phyloP scores from a whole-genome alignment of 2,113 vertebrate species.

The Sander lucioperca region DNA sequence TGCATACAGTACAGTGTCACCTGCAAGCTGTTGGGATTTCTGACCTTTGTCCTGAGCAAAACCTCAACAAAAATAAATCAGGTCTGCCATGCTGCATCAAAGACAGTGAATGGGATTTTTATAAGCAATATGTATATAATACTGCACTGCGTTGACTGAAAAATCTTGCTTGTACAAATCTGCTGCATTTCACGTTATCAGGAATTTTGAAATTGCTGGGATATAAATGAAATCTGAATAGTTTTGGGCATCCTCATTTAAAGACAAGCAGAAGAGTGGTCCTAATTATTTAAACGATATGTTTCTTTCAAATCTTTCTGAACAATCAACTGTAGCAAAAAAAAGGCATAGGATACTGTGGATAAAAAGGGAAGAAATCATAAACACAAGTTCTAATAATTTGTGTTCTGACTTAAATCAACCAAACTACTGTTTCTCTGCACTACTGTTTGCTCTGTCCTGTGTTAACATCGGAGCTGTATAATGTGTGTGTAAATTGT shows the following conservation, averaged over 20 bases:
- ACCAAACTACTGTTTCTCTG: slow-evolving; percentile 61
- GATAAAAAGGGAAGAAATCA: slow-evolving; percentile 73
- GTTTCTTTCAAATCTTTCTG: slow-evolving; percentile 28
- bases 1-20: background rate
- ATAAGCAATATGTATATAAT: slow-evolving; percentile 30
- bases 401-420: slow-evolving; percentile 49
- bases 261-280: slow-evolving; percentile 19
- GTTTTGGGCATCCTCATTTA: slow-evolving; percentile 31
- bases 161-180: slow-evolving; percentile 33
- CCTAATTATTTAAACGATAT: slow-evolving; percentile 35
- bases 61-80: slow-evolving; percentile 35
- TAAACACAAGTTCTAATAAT: slow-evolving; percentile 37
- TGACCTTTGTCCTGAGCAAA: slow-evolving; percentile 23
- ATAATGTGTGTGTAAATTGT: slow-evolving; percentile 50
- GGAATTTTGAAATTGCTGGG: slow-evolving; percentile 41
- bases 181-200: slow-evolving; percentile 49
- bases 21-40: background rate
- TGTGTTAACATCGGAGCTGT: slow-evolving; percentile 53
- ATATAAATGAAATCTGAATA: slow-evolving; percentile 21
- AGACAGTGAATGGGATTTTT: slow-evolving; percentile 20
- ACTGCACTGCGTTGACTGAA: slow-evolving; percentile 17
- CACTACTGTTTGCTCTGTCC: slow-evolving; percentile 51
- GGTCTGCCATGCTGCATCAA: slow-evolving; percentile 40
- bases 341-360: slow-evolving; percentile 66
- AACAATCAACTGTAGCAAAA: slow-evolving; percentile 52